phyloP scores from a whole-genome alignment of 2,888 invertebrate species.

The Drosophila atroscutellata region DNA sequence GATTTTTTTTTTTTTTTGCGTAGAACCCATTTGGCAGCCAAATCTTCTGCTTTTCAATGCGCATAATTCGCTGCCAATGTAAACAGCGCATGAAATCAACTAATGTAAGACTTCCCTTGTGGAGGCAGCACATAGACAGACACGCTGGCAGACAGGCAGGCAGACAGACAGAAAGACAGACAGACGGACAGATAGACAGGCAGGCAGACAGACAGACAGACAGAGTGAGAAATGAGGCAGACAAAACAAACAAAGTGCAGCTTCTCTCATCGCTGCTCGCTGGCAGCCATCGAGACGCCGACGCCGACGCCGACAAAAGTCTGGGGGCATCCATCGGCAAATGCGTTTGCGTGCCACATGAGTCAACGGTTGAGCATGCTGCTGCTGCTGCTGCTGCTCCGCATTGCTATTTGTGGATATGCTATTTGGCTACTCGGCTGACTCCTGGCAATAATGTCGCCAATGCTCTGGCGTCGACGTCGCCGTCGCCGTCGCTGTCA shows the following conservation, averaged over 20 bases:
- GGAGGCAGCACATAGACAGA: slow-evolving; percentile 9
- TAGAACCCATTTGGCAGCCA: slow-evolving; percentile 55
- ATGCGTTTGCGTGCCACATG: slow-evolving; percentile 78
- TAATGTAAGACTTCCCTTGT: slow-evolving; percentile 71
- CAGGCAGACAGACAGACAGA: slow-evolving; percentile 9
- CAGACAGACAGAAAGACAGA: not conserved
- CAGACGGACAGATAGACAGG: slow-evolving; percentile 16
- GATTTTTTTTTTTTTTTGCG: not conserved
- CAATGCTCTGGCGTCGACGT: slow-evolving; percentile 11
- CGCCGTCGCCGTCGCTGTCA: not conserved
- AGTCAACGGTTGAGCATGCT: slow-evolving; percentile 45
- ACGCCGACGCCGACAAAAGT: slow-evolving; percentile 28
- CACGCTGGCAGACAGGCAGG: slow-evolving; percentile 17
- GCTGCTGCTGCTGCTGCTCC: slow-evolving; percentile 30
- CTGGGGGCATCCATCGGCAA: slow-evolving; percentile 36
- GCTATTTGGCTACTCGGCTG: slow-evolving; percentile 6
- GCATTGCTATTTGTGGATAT: slow-evolving; percentile 21
- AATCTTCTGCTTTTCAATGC: slow-evolving; percentile 71
- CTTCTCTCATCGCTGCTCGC: slow-evolving; percentile 34
- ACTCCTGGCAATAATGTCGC: slow-evolving; percentile 16
- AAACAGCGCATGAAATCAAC: slow-evolving; percentile 81
- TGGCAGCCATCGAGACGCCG: slow-evolving; percentile 73
- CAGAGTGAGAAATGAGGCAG: slow-evolving; percentile 62
- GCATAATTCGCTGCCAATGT: slow-evolving; percentile 80
- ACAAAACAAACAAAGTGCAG: slow-evolving; percentile 74